Base-by-base conservation (phyloP, 2,797 vertebrate genomes). In the Mycteria americana region DNA sequence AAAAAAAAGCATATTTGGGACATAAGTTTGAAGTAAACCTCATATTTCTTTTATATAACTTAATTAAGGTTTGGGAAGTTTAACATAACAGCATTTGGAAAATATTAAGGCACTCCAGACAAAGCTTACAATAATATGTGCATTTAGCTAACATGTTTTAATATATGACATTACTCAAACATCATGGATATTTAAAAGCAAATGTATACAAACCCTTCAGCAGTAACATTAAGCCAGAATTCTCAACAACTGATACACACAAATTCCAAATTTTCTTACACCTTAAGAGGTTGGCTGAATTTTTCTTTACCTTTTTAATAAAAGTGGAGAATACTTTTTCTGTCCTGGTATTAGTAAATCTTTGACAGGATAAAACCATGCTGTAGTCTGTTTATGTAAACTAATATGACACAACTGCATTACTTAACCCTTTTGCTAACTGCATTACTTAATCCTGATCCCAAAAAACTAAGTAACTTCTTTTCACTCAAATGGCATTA, bases 401-500 rank as follows among this genome's bases (percentile, higher is more conserved):
- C 13, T 76, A 56, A 7, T 41, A 89, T 6, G 30, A 74, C 11
- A 91, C 63, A 83, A 57, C 28, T 53, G 62, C 16, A 78, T 73
- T 68, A 56, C 41, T 59, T 70, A 75, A 67, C 16, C 6, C 39
- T 92, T 82, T 63, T 87, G 43, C 23, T 63, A 83, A 54, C 28
- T 50, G 62, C 16, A 78, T 73, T 68, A 56, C 41, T 59, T 70
- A 75, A 67, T 77, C 69, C 43, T 48, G 9, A 48, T 27, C 22
- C 43, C 48, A 76, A 85, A 84, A 85, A 39, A 18, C 2, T 46
- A 79, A 48, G 8, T 46, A 69, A 88, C n/a, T 79, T 78, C 12
- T 91, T 86, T 93, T 62, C 41, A 84, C 39, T 72, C 63, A 85
- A 81, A 85, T 30, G 50, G 53, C 74, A 93, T 72, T 75, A 97